Evolutionary conservation across 2,888 invertebrate genomes (phyloP).

Genomic region (Cephus pygmeus): DNA sequence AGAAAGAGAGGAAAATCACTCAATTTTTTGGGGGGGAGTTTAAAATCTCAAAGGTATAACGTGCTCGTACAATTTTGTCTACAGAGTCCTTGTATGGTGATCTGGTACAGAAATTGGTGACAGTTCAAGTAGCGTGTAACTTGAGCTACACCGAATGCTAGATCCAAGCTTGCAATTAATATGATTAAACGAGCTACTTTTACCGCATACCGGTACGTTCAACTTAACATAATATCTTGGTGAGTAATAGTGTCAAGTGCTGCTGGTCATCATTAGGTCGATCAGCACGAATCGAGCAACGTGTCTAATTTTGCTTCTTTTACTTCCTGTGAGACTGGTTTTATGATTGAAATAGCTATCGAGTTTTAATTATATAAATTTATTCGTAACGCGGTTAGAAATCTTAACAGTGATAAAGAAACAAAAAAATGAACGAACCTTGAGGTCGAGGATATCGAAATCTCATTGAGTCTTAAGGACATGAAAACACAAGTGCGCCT

Average conservation of each 20-base stretch:
- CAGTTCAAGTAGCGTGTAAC: background rate
- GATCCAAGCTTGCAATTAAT: background rate
- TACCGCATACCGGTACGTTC: background rate
- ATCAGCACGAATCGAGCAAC: background rate
- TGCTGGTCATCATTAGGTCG: background rate
- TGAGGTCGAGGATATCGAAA: background rate
- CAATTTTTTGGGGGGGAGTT: background rate
- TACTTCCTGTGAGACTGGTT: background rate
- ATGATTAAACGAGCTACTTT: background rate
- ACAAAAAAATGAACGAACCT: background rate
- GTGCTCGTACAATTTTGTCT: background rate
- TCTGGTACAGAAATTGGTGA: background rate
- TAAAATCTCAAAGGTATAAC: background rate
- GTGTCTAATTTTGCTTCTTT: background rate
- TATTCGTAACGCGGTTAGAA: background rate
- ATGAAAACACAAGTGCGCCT: background rate
- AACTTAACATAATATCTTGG: slow-evolving; percentile 3
- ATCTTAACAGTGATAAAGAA: background rate
- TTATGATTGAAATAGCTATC: background rate
- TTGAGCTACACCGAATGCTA: background rate
- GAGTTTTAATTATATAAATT: background rate
- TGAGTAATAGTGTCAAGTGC: background rate
- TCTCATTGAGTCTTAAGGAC: background rate
- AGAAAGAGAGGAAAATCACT: background rate
- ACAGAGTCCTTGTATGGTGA: background rate